Conservation (phyloP, 2,113 vertebrate genomes). For the Nesogale talazaci region DNA sequence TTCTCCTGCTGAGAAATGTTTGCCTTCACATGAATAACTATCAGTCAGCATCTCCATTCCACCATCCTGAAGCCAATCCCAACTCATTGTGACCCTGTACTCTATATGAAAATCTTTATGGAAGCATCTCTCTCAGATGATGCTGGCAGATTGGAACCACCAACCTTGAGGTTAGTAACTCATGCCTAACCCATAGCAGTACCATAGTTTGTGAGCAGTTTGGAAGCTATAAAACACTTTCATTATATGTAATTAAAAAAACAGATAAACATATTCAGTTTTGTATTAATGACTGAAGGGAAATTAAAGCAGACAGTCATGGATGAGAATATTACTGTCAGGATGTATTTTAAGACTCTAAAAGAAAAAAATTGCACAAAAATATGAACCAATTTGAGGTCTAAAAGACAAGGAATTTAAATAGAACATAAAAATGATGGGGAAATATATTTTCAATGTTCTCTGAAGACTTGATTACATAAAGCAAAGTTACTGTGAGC, state of each 20-base stretch:
- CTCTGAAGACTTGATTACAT: not conserved
- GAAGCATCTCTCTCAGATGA: no score
- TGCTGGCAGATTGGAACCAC: no score
- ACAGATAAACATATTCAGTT: not conserved
- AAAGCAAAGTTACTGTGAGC: not conserved
- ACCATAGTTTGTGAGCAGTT: no score
- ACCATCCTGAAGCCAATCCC: no score
- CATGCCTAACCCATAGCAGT: no score
- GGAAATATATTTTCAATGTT: not conserved
- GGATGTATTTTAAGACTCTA: not conserved
- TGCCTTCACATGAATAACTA: not conserved
- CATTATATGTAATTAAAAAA: no score
- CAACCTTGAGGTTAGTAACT: no score
- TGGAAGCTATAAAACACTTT: no score
- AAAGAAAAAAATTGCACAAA: not conserved
- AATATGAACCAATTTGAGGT: not conserved
- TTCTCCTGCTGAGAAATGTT: not conserved
- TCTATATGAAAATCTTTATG: no score
- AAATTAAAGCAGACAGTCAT: conserved; percentile 22
- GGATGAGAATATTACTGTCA: not conserved
- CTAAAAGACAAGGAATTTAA: conserved; percentile 21
- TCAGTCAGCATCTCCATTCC: not conserved
- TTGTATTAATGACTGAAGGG: conserved; percentile 36
- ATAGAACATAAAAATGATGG: not conserved
- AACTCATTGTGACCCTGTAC: no score